Percentiles rank a stretch among this genome's conserved stretches.
Evolutionary conservation across 2,888 invertebrate genomes (phyloP).

Genomic region (Dicyrtomina minuta): DNA sequence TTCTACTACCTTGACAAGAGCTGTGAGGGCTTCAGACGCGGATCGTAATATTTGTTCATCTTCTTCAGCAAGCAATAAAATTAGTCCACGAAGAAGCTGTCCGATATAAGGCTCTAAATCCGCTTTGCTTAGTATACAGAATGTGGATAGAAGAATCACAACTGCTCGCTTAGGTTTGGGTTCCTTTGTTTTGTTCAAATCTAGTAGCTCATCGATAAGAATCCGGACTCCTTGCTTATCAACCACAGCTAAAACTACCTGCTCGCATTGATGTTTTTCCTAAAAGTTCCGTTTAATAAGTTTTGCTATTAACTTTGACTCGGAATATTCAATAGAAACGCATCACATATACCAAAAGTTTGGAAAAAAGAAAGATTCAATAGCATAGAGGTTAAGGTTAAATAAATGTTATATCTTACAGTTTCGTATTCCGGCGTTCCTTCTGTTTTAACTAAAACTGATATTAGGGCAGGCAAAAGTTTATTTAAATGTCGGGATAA

Average conservation of each 20-base stretch:
- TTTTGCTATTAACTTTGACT: too few relatives aligned
- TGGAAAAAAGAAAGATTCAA: too few relatives aligned
- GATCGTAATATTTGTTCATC: slow-evolving; percentile 79
- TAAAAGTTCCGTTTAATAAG: slow-evolving; percentile 54
- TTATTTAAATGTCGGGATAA: slow-evolving; percentile 85
- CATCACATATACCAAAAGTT: too few relatives aligned
- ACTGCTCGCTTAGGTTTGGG: slow-evolving; percentile 74
- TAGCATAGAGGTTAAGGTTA: too few relatives aligned
- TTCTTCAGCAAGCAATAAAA: slow-evolving; percentile 77
- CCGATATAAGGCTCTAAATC: slow-evolving; percentile 85
- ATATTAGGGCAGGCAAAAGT: slow-evolving; percentile 86
- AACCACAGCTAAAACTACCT: slow-evolving; percentile 85
- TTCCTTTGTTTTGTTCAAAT: slow-evolving; percentile 69
- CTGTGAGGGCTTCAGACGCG: slow-evolving; percentile 87
- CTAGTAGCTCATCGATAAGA: slow-evolving; percentile 81
- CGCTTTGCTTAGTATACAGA: slow-evolving; percentile 84
- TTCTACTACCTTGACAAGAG: slow-evolving; percentile 69
- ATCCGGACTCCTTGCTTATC: slow-evolving; percentile 85
- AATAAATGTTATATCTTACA: too few relatives aligned
- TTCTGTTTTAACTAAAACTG: slow-evolving; percentile 23
- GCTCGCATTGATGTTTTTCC: slow-evolving; percentile 88
- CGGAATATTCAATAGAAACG: too few relatives aligned
- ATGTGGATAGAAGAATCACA: slow-evolving; percentile 81
- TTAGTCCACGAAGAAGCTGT: slow-evolving; percentile 80
- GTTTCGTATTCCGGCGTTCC: neutral